A percentile compares a stretch with the other conserved stretches of the same genome.
These are phyloP conservation scores for Drosophila paulistorum DNA, from an alignment of 1,140 invertebrate species.

Conservation along the genomic window DNA sequence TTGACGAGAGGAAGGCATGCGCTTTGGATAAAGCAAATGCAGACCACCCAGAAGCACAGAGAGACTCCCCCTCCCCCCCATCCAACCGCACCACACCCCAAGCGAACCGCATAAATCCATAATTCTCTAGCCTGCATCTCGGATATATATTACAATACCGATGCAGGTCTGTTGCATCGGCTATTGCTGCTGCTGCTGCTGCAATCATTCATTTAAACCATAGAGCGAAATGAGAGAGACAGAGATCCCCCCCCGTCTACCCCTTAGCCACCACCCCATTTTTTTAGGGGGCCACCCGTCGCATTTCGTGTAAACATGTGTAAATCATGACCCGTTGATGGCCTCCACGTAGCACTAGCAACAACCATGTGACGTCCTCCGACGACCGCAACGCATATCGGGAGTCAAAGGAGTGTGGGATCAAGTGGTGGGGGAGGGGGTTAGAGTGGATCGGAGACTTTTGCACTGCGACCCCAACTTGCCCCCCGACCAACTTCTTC, in stretches of 20 bases:
- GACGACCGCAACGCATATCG: neutral
- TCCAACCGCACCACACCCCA: neutral
- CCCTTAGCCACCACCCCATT: conserved; percentile 15
- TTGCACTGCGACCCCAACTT: conserved; percentile 61
- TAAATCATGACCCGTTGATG: conserved; percentile 80
- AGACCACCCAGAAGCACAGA: conserved; percentile 56
- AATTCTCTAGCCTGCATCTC: conserved; percentile 71
- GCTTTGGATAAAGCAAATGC: conserved; percentile 52
- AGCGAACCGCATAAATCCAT: conserved; percentile 70
- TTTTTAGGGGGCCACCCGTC: conserved; percentile 4
- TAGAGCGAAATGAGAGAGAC: neutral
- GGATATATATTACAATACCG: conserved; percentile 67
- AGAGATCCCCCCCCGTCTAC: conserved; percentile 23
- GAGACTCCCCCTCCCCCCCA: conserved; percentile 14
- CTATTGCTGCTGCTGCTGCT: conserved; percentile 14
- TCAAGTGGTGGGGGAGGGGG: neutral
- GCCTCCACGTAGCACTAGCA: conserved; percentile 51
- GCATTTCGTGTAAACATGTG: conserved; percentile 73
- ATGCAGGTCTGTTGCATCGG: conserved; percentile 11
- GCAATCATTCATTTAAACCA: conserved; percentile 71
- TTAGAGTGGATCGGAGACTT: conserved; percentile 35
- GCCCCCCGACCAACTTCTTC: neutral
- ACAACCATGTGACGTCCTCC: conserved; percentile 57
- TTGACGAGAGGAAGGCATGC: conserved; percentile 50
- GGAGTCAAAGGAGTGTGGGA: neutral